Percentiles rank a stretch among this genome's conserved stretches.
Conservation (phyloP, 2,888 invertebrate species). For the Stegana nigrithorax region DNA sequence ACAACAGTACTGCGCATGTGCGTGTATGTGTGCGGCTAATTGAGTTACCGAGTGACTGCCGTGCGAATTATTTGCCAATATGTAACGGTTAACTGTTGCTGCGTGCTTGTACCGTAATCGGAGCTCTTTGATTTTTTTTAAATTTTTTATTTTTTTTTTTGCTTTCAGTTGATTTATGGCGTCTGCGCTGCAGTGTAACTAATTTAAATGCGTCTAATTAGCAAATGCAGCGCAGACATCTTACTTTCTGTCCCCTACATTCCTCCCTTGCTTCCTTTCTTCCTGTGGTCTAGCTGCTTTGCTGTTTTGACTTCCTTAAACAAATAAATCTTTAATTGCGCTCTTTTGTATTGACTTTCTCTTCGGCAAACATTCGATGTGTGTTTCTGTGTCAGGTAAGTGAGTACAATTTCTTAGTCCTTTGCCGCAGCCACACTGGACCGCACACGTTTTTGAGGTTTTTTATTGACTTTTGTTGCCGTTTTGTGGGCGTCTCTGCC, state of each 20-base stretch:
- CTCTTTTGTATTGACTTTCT: slow-evolving; percentile 3
- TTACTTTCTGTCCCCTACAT: background rate
- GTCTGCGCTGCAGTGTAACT: slow-evolving; percentile 37
- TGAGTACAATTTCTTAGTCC: slow-evolving; percentile 25
- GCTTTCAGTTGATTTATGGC: background rate
- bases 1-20: too few species aligned
- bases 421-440: slow-evolving; percentile 28
- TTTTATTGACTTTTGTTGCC: slow-evolving; percentile 5
- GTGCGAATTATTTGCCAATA: slow-evolving; percentile 58
- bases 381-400: slow-evolving; percentile 12
- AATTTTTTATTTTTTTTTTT: background rate
- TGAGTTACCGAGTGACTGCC: slow-evolving; percentile 47
- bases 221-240: background rate
- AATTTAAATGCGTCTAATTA: slow-evolving; percentile 34
- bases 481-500: slow-evolving; percentile 42
- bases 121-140: slow-evolving; percentile 39
- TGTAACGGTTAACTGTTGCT: slow-evolving; percentile 51
- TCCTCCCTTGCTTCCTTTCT: slow-evolving; percentile 26
- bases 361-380: background rate
- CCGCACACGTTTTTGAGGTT: slow-evolving; percentile 26
- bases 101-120: slow-evolving; percentile 37
- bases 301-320: slow-evolving; percentile 44
- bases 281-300: background rate
- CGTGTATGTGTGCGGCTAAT: slow-evolving; percentile 51
- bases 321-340: slow-evolving; percentile 37